Evolutionary conservation across 2,113 vertebrate genomes (phyloP).

Genomic region (Meriones unguiculatus): DNA sequence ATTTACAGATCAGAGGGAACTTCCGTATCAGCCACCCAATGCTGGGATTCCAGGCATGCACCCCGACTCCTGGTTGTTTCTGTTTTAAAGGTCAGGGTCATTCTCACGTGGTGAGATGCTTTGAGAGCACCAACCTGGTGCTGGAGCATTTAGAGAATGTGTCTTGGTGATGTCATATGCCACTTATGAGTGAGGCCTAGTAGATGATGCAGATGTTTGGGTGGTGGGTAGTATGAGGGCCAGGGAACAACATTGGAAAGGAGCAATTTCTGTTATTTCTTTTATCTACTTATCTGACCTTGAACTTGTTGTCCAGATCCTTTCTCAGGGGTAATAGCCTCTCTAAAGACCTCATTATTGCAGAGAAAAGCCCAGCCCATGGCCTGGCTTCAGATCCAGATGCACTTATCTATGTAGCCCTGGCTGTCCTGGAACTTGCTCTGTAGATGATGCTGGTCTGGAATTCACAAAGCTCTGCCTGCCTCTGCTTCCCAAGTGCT

Average conservation of each 20-base stretch:
- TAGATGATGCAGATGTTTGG: slow-evolving; percentile 25
- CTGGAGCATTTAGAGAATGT: neutral
- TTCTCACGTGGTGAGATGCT: neutral
- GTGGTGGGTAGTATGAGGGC: neutral
- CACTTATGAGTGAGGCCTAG: neutral
- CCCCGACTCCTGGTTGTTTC: neutral
- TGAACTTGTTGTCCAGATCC: neutral
- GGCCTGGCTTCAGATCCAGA: neutral
- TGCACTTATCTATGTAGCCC: neutral
- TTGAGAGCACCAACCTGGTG: neutral
- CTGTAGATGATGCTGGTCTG: neutral
- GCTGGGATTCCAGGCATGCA: neutral
- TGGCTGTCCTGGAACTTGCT: neutral
- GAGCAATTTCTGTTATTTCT: neutral
- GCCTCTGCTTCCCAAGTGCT: no score
- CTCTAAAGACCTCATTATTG: neutral
- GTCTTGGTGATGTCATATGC: neutral
- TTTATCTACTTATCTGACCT: neutral
- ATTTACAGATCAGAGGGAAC: neutral
- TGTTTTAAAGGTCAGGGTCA: slow-evolving; percentile 10
- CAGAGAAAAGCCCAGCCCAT: slow-evolving; percentile 12
- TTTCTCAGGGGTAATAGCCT: neutral
- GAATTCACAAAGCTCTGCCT: neutral
- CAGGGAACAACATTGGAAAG: neutral
- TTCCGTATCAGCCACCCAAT: neutral